phyloP scores from a whole-genome alignment of 2,113 vertebrate genomes.

The Casuarius casuarius region DNA sequence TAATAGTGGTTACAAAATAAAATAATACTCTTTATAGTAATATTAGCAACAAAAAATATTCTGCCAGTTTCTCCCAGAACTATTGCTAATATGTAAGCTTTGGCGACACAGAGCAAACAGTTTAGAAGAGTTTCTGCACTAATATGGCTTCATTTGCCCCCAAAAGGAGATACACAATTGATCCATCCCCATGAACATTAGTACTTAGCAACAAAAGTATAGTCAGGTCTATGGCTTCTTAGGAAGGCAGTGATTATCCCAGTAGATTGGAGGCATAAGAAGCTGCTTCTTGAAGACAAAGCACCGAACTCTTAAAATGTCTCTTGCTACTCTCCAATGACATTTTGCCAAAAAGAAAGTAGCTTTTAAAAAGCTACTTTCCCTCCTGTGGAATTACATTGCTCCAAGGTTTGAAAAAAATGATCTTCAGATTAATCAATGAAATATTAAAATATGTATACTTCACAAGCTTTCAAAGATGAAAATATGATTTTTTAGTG shows the following conservation, averaged over 20 bases:
- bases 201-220: background rate
- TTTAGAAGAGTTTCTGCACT: background rate
- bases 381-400: background rate
- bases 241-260: background rate
- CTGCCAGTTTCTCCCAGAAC: background rate
- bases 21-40: background rate
- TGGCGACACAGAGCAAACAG: background rate
- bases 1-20: background rate
- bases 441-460: background rate
- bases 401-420: background rate
- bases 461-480: background rate
- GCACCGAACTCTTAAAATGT: background rate
- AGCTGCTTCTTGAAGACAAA: background rate
- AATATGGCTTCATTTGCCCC: background rate
- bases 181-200: fast-evolving
- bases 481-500: background rate
- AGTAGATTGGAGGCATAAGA: background rate
- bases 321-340: background rate
- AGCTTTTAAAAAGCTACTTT: background rate
- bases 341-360: background rate
- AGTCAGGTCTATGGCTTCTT: background rate
- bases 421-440: background rate
- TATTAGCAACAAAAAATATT: background rate
- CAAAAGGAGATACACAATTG: background rate
- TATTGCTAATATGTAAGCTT: background rate